These are phyloP conservation scores for Apodemia mormo DNA, from an alignment of 2,888 invertebrate species.

Conservation along the genomic window DNA sequence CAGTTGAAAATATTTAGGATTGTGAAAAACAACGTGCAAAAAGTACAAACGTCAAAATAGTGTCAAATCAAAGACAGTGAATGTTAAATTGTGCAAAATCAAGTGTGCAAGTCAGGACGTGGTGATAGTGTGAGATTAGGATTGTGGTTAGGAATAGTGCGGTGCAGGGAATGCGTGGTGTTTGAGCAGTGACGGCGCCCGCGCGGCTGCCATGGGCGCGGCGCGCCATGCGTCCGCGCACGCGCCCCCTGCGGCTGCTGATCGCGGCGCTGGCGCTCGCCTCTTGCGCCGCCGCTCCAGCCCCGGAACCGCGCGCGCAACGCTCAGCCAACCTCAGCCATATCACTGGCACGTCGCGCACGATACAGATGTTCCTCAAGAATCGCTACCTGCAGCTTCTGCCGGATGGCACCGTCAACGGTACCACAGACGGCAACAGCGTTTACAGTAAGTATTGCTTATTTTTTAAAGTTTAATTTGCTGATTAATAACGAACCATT, in stretches of 20 bases:
- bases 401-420: conserved; percentile 93
- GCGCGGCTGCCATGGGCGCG: conserved; percentile 79
- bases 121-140: not conserved
- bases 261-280: conserved; percentile 77
- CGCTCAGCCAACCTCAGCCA: conserved; percentile 91
- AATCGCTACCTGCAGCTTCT: conserved; percentile 91
- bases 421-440: conserved; percentile 89
- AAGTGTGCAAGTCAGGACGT: not conserved
- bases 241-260: conserved; percentile 79
- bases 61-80: too few relatives aligned
- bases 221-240: conserved; percentile 78
- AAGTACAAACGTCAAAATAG: not conserved
- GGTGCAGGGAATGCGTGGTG: conserved; percentile 51
- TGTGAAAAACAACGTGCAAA: too few relatives aligned
- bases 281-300: conserved; percentile 75
- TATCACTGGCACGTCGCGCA: conserved; percentile 89
- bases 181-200: conserved; percentile 76
- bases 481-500: too few relatives aligned
- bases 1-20: too few relatives aligned
- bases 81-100: too few relatives aligned
- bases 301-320: conserved; percentile 84
- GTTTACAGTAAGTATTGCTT: conserved; percentile 88
- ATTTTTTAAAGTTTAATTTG: too few relatives aligned
- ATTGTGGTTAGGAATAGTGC: not conserved
- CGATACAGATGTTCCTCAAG: conserved; percentile 92